Evolutionary conservation across 1,140 invertebrate species (phyloP).

Genomic region (Cotesia glomerata): DNA sequence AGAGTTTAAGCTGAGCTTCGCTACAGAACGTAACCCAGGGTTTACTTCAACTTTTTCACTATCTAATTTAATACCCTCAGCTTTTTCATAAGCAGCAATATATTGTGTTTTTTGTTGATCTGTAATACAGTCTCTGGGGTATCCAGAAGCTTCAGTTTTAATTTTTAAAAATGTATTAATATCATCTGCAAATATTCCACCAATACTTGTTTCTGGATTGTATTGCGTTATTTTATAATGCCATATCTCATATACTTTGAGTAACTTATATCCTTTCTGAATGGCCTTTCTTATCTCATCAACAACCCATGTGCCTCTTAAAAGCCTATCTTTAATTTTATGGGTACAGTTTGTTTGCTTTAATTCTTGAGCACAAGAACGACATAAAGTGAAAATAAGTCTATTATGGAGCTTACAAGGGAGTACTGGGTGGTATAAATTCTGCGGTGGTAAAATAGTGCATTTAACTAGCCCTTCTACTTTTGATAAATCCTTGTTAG

Average conservation of each 20-base stretch:
- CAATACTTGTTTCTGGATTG: slow-evolving; percentile 13
- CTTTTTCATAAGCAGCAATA: too few relatives aligned
- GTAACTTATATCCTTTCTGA: slow-evolving; percentile 47
- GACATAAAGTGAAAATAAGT: slow-evolving; percentile 36
- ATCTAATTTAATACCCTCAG: too few relatives aligned
- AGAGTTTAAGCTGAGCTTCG: too few relatives aligned
- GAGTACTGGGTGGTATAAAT: slow-evolving; percentile 38
- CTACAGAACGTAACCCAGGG: too few relatives aligned
- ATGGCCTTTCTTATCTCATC: slow-evolving; percentile 54
- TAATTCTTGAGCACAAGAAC: slow-evolving; percentile 28
- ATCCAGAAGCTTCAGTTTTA: too few relatives aligned
- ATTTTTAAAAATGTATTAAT: too few relatives aligned
- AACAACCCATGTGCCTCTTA: slow-evolving; percentile 53
- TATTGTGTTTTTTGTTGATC: too few relatives aligned
- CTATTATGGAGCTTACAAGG: slow-evolving; percentile 19
- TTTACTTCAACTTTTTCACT: too few relatives aligned
- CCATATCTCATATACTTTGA: slow-evolving; percentile 33
- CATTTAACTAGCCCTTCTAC: slow-evolving; percentile 37
- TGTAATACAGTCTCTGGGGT: too few relatives aligned
- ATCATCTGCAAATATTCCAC: too few relatives aligned
- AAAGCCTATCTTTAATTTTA: slow-evolving; percentile 31
- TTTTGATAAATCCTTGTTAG: slow-evolving; percentile 7
- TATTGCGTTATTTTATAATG: slow-evolving; percentile 34
- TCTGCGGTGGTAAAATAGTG: slow-evolving; percentile 32
- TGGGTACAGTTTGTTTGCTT: slow-evolving; percentile 38